These are phyloP conservation scores for Lota lota DNA, from an alignment of 2,113 vertebrate species.

Conservation along the genomic window DNA sequence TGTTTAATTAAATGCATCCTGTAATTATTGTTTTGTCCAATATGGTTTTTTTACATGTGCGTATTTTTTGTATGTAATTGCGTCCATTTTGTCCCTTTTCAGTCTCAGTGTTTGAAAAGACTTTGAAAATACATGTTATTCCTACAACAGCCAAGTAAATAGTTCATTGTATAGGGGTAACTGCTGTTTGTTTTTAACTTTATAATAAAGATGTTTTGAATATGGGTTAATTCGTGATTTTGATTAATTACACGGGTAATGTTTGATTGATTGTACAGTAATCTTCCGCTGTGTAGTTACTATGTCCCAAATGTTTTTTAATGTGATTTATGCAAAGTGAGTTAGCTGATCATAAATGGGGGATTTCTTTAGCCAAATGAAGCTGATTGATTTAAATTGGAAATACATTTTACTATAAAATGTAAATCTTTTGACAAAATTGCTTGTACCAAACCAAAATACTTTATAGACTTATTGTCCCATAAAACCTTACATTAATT, in stretches of 20 bases:
- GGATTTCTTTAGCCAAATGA: conserved; percentile 41
- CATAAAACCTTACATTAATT: too few relatives aligned
- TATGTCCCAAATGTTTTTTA: conserved; percentile 46
- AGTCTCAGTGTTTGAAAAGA: too few relatives aligned
- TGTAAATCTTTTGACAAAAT: conserved; percentile 32
- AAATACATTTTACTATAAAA: neutral
- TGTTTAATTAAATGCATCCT: conserved; percentile 43
- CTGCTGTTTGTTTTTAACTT: too few relatives aligned
- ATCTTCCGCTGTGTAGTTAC: conserved; percentile 41
- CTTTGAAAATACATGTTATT: too few relatives aligned
- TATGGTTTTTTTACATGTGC: conserved; percentile 28
- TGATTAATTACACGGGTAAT: neutral
- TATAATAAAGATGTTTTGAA: too few relatives aligned
- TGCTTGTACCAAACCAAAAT: conserved; percentile 12
- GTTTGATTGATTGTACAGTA: conserved; percentile 6
- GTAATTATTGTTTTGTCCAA: conserved; percentile 56
- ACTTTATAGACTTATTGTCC: neutral
- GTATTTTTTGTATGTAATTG: conserved; percentile 32
- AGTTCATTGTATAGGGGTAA: conserved; percentile 8
- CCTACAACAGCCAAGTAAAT: neutral
- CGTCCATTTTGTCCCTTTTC: neutral
- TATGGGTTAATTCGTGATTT: conserved; percentile 10
- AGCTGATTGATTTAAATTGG: conserved; percentile 27
- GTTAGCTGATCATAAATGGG: conserved; percentile 49
- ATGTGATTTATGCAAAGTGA: conserved; percentile 46